Evolutionary conservation across 2,113 vertebrate species (phyloP).

Genomic region (Phrynosoma blainvillii): DNA sequence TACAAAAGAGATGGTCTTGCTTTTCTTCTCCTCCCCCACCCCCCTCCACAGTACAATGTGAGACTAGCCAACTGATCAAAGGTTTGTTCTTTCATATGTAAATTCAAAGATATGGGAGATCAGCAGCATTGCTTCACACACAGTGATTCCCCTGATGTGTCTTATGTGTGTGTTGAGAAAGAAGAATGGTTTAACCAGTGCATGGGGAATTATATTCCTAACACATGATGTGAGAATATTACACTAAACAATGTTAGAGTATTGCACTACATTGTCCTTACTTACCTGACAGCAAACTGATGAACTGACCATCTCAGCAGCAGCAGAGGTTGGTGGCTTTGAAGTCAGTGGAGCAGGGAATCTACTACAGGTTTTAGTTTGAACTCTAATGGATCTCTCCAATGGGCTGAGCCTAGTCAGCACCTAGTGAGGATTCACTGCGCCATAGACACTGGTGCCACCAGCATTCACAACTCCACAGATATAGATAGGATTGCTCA

Average conservation of each 20-base stretch:
- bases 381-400: too few relatives aligned
- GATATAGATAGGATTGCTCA: neutral
- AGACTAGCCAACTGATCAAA: conserved; percentile 13
- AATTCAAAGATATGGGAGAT: neutral
- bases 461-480: too few relatives aligned
- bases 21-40: neutral
- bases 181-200: neutral
- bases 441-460: too few relatives aligned
- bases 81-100: conserved; percentile 2
- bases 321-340: too few relatives aligned
- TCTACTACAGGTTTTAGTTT: too few relatives aligned
- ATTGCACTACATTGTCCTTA: neutral
- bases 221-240: too few relatives aligned
- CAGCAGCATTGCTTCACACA: neutral
- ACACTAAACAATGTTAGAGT: too few relatives aligned
- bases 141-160: neutral
- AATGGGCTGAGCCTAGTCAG: too few relatives aligned
- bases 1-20: neutral
- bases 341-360: too few relatives aligned
- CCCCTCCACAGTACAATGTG: neutral
- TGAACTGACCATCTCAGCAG: neutral
- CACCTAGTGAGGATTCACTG: too few relatives aligned
- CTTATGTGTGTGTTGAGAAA: neutral
- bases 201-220: neutral
- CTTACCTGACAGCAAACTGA: neutral